Conservation (phyloP, 2,888 invertebrate species). For the Cylloceria caligata region DNA sequence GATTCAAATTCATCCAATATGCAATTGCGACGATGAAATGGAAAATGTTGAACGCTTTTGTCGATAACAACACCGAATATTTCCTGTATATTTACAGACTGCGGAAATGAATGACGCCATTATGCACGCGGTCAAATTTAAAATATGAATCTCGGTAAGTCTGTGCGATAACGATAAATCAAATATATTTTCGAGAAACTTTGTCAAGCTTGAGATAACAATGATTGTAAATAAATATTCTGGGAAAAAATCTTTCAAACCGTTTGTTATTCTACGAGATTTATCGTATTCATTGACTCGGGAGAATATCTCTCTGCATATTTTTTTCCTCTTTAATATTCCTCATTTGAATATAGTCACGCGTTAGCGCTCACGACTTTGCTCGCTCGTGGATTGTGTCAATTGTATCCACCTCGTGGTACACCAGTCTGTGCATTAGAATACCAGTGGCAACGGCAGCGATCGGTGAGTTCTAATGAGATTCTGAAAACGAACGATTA, state of each 20-base stretch:
- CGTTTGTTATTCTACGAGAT: not conserved
- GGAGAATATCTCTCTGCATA: not conserved
- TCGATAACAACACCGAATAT: conserved; percentile 22
- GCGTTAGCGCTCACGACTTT: not conserved
- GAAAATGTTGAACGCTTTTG: conserved; percentile 23
- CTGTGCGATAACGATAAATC: not conserved
- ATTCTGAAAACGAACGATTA: conserved; percentile 62
- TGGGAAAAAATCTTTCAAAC: no score
- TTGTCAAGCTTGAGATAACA: not conserved
- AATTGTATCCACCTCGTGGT: conserved; percentile 1
- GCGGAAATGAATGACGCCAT: conserved; percentile 8
- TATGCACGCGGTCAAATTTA: not conserved
- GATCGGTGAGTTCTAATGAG: conserved; percentile 54
- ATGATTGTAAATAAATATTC: conserved; percentile 1
- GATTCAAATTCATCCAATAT: conserved; percentile 30
- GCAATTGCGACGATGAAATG: conserved; percentile 12
- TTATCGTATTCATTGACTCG: not conserved
- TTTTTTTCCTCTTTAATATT: conserved; percentile 24
- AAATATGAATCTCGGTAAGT: not conserved
- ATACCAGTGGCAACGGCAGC: conserved; percentile 8
- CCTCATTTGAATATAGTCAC: conserved; percentile 14
- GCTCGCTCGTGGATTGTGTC: conserved; percentile 15
- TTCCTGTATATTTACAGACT: not conserved
- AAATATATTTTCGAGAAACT: not conserved
- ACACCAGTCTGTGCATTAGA: conserved; percentile 7